Percentiles rank a stretch among this genome's conserved stretches.
Evolutionary conservation across 2,797 vertebrate genomes (phyloP).

Genomic region (Myoxocephalus aenaeus): DNA sequence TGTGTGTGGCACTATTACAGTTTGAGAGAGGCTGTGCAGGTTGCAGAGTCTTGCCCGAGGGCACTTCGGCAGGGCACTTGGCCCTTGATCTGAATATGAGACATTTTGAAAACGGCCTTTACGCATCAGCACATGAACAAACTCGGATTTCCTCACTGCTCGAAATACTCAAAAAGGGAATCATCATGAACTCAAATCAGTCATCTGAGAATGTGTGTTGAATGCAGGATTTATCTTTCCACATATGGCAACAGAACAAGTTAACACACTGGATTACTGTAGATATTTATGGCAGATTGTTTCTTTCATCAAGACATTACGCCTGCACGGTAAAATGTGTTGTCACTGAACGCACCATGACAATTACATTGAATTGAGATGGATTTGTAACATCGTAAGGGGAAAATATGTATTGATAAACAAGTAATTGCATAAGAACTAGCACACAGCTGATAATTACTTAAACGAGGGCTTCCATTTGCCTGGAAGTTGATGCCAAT

Average conservation of each 20-base stretch:
- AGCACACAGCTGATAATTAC: constrained; percentile 55
- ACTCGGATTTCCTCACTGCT: constrained; percentile 7
- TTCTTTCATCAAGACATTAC: constrained; percentile 45
- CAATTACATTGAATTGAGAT: constrained; percentile 48
- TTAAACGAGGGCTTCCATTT: constrained; percentile 41
- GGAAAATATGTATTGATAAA: constrained; percentile 31
- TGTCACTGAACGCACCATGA: constrained; percentile 46
- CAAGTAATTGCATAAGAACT: constrained; percentile 35
- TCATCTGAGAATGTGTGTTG: constrained; percentile 14
- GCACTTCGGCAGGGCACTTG: constrained; percentile 25
- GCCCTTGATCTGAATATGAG: constrained; percentile 17
- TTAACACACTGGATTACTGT: constrained; percentile 36
- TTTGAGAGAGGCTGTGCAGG: background rate
- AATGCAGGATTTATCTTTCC: constrained; percentile 19
- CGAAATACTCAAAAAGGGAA: constrained; percentile 10
- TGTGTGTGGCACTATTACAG: background rate
- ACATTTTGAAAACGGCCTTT: background rate
- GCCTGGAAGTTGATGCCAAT: constrained; percentile 59
- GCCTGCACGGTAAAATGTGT: constrained; percentile 11
- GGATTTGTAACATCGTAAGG: constrained; percentile 44
- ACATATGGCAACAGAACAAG: constrained; percentile 24
- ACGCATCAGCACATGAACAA: background rate
- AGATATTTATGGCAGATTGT: constrained; percentile 28
- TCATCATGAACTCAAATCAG: constrained; percentile 20
- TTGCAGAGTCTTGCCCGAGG: constrained; percentile 46